Conservation (phyloP, 2,797 vertebrate species). For the Oceanodroma leucorhoa region DNA sequence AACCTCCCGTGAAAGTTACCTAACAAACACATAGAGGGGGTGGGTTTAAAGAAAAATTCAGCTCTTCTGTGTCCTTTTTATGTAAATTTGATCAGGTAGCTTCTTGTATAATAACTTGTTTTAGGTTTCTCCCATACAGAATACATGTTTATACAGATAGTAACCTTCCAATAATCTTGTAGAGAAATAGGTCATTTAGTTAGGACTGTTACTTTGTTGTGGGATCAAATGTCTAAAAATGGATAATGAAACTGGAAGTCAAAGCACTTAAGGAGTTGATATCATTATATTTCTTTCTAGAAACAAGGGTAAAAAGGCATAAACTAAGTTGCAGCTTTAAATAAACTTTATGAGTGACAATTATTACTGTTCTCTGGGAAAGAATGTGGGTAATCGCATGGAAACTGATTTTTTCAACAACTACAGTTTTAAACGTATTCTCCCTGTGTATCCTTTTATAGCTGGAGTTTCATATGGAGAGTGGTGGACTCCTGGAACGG, state of each 20-base stretch:
- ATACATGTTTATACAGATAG: not conserved
- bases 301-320: not conserved
- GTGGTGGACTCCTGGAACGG: not conserved
- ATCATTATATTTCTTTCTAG: not conserved
- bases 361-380: not conserved
- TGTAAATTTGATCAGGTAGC: not conserved
- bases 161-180: not conserved
- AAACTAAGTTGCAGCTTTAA: not conserved
- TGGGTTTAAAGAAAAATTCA: not conserved
- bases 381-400: not conserved
- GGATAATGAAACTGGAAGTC: not conserved
- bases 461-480: not conserved
- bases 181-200: not conserved
- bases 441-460: not conserved
- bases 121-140: not conserved
- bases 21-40: not conserved
- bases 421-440: not conserved
- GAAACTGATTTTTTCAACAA: not conserved
- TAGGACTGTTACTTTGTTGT: not conserved
- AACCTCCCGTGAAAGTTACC: not conserved
- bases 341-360: not conserved
- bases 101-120: not conserved
- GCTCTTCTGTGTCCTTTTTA: not conserved
- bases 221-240: not conserved
- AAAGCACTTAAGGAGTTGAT: not conserved